Evolutionary conservation across 2,113 vertebrate species (phyloP).

Genomic region (Eclectus roratus): DNA sequence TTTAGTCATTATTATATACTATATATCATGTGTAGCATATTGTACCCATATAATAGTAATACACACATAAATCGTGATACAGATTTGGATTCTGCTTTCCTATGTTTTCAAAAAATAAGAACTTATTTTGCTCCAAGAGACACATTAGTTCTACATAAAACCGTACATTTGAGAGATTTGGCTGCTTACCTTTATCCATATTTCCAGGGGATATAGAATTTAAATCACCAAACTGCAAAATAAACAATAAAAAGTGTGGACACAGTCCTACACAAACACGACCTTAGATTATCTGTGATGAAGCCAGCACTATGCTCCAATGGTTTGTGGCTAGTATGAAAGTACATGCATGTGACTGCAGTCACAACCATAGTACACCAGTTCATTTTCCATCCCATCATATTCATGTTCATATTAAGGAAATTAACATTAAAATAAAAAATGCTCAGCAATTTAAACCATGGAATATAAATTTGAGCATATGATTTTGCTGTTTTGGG

Average conservation of each 20-base stretch:
- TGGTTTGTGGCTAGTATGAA: background rate
- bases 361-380: background rate
- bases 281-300: background rate
- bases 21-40: background rate
- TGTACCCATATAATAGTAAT: background rate
- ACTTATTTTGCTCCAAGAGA: background rate
- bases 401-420: background rate
- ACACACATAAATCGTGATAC: background rate
- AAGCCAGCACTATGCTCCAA: background rate
- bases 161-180: background rate
- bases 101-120: background rate
- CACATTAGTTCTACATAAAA: background rate
- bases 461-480: background rate
- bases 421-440: background rate
- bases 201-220: slow-evolving; percentile 78
- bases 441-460: background rate
- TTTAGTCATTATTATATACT: background rate
- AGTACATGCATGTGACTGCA: background rate
- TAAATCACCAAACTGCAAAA: slow-evolving; percentile 82
- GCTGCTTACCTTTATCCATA: slow-evolving; percentile 80
- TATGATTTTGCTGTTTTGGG: background rate
- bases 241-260: slow-evolving; percentile 35
- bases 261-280: slow-evolving; percentile 2
- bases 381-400: background rate
- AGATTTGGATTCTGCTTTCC: background rate